A percentile compares a stretch with the other conserved stretches of the same genome.
Conservation (phyloP, 2,797 vertebrate species). For the Peromyscus nudipes region DNA sequence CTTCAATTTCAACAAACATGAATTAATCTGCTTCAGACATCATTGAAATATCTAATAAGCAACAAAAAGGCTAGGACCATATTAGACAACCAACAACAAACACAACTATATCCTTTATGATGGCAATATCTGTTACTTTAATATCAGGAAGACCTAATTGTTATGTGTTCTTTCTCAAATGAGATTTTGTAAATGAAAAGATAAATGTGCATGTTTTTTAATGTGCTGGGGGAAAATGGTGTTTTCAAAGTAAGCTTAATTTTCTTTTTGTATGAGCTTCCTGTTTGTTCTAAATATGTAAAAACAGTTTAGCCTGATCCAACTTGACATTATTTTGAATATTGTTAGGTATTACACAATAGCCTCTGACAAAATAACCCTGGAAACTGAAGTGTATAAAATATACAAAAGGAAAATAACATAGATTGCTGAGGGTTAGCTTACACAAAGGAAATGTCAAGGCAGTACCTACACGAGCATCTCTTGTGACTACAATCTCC, state of each 20-base stretch:
- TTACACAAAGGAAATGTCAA: background rate
- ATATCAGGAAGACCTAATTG: background rate
- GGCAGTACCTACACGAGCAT: background rate
- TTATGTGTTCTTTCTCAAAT: background rate
- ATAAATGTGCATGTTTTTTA: background rate
- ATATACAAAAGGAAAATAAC: background rate
- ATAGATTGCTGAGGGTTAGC: background rate
- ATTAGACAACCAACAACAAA: background rate
- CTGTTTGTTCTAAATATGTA: background rate
- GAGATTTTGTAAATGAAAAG: background rate
- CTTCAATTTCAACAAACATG: background rate
- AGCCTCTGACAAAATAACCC: background rate
- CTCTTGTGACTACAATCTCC: background rate
- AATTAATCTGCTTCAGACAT: constrained; percentile 1
- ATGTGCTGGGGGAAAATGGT: background rate
- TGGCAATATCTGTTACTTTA: background rate
- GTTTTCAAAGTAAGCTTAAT: background rate
- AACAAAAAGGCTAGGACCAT: background rate
- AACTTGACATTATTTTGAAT: background rate
- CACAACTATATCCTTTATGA: background rate
- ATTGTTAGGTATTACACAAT: background rate
- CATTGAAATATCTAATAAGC: background rate
- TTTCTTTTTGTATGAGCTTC: background rate
- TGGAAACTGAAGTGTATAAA: background rate
- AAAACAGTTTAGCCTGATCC: background rate